Evolutionary conservation across 2,797 vertebrate genomes (phyloP).

Genomic region (Arnoldichthys spilopterus): DNA sequence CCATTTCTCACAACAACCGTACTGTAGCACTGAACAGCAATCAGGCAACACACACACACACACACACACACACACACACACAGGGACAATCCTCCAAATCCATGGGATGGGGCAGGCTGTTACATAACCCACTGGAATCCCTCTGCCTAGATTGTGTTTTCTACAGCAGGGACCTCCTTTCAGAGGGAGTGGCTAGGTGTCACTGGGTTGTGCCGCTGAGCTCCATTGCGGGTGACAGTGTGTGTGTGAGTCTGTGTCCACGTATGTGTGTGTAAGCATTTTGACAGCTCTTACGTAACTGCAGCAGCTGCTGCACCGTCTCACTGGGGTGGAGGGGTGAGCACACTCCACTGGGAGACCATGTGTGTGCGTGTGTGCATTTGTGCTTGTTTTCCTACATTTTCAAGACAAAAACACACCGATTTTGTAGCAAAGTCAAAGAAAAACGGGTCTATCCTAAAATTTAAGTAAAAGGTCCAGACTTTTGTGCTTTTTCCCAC

Average conservation of each 20-base stretch:
- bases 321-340: constrained; percentile 37
- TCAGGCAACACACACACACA: neutral
- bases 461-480: neutral
- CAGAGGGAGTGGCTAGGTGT: constrained; percentile 40
- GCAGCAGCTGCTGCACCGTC: constrained; percentile 50
- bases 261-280: constrained; percentile 29
- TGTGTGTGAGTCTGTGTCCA: constrained; percentile 6
- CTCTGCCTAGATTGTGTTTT: constrained; percentile 36
- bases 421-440: neutral
- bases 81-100: constrained; percentile 17
- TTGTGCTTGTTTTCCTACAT: constrained; percentile 2
- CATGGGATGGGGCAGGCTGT: constrained; percentile 14
- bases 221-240: constrained; percentile 25
- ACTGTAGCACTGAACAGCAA: neutral
- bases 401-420: neutral
- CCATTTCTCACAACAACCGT: neutral
- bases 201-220: constrained; percentile 23
- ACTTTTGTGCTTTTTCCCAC: no score
- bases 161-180: constrained; percentile 31
- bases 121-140: constrained; percentile 27
- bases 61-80: neutral
- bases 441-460: neutral
- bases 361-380: neutral
- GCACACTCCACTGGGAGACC: constrained; percentile 10
- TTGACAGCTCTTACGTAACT: constrained; percentile 51